Base-by-base conservation (phyloP, 2,113 vertebrate genomes). In the Melanerpes formicivorus region DNA sequence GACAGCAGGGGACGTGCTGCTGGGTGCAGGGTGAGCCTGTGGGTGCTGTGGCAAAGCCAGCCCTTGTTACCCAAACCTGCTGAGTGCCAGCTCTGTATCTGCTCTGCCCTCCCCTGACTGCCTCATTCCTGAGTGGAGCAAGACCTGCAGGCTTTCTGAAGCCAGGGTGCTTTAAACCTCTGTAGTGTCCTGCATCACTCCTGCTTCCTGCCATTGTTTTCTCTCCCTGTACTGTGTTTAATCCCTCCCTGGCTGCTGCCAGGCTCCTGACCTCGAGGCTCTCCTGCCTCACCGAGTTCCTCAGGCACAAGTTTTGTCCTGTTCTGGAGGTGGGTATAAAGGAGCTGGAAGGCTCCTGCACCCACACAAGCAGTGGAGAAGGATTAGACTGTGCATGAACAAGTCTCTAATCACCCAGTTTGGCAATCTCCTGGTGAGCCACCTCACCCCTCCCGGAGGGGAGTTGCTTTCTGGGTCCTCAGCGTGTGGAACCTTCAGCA, bases 371-470 rank as follows among this genome's bases (percentile, higher is more conserved):
- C 58, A 6, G 79, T 5, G 52, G 59, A 56, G 65, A 80, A 90
- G 82, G 77, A 90, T 94, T 93, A 95, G 82, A 59, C 95, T 2
- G 2, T 93, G 93, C 80, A 91, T 7, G 91, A 90, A 96, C 95
- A 96, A 95, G 93, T 93, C 70, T 34, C 80, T 83, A 52, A 92
- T 90, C 71, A 11, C 40, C 63, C 3, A 1, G 60, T 93, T 96
- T 93, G 76, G 94, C 87, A 96, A 86, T 81, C 73, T 76, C 62
- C 25, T 0, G 21, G 54, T 1, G 2, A 58, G 71, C 23, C 69
- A 78, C 22, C 54, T 93, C 73, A 30, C 55, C 74, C 40, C 25
- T 78, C 82, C 76, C 3, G 2, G 29, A 5, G 2, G 37, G 32
- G 65, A 77, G 25, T 37, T 80, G 32, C 65, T 71, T 64, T 74